A percentile compares a stretch with the other conserved stretches of the same genome.
Conservation (phyloP, 2,797 vertebrate species). For the Dallia pectoralis region DNA sequence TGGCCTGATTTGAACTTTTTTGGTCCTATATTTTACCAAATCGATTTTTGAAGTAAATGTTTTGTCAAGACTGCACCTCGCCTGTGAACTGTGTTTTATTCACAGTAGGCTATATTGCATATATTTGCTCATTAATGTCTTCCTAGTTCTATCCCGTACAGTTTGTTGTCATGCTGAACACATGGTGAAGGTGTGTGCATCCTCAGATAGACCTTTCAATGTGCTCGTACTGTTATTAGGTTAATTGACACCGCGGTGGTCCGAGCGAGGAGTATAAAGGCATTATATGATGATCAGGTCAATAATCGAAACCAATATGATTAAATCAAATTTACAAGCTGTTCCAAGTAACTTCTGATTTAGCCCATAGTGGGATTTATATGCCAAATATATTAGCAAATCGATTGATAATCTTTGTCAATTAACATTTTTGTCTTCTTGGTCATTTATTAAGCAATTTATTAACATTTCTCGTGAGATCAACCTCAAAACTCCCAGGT, state of each 20-base stretch:
- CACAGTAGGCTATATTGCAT: conserved; percentile 1
- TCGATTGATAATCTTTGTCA: background rate
- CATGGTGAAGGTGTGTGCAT: conserved; percentile 27
- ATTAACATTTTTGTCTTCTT: background rate
- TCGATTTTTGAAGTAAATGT: background rate
- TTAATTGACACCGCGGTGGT: conserved; percentile 49
- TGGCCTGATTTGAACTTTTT: background rate
- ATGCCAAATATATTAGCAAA: background rate
- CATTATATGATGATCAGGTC: background rate
- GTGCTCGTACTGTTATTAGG: conserved; percentile 30
- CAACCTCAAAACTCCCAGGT: background rate
- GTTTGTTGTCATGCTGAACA: conserved; percentile 36
- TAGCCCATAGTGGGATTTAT: background rate
- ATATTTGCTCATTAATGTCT: background rate
- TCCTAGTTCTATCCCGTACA: background rate
- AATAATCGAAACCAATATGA: background rate
- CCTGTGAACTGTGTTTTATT: background rate
- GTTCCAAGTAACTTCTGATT: background rate
- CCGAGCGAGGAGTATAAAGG: background rate
- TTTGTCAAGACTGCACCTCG: background rate
- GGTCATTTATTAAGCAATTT: background rate
- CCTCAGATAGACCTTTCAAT: conserved; percentile 25
- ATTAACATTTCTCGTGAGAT: background rate
- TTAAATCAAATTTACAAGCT: background rate
- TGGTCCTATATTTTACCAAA: background rate